Percentiles rank a stretch among this genome's conserved stretches.
phyloP scores from a whole-genome alignment of 2,888 invertebrate genomes.

The Diaperis boleti region DNA sequence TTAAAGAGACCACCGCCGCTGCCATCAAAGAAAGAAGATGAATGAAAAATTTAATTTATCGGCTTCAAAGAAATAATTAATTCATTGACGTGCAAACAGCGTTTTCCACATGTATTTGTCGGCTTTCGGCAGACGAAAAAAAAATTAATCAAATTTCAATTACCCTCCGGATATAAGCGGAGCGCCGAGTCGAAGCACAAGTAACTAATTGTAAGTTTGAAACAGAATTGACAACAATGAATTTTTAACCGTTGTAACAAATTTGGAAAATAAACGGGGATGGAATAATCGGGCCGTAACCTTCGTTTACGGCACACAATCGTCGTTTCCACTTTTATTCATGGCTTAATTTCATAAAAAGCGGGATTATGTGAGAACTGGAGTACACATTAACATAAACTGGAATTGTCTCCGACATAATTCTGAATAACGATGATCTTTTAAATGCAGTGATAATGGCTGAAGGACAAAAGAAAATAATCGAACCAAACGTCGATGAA shows the following conservation, averaged over 20 bases:
- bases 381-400: neutral
- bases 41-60: slow-evolving; percentile 15
- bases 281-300: slow-evolving; percentile 7
- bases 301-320: slow-evolving; percentile 11
- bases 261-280: slow-evolving; percentile 7
- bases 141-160: slow-evolving; percentile 7
- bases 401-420: neutral
- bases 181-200: too few species aligned
- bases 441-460: neutral
- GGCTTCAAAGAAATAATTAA: slow-evolving; percentile 17
- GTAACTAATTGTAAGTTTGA: too few species aligned
- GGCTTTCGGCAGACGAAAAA: slow-evolving; percentile 3
- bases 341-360: slow-evolving; percentile 5
- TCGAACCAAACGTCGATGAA: too few species aligned
- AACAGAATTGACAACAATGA: too few species aligned
- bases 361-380: slow-evolving; percentile 3
- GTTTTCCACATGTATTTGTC: neutral
- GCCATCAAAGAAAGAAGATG: slow-evolving; percentile 6
- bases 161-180: neutral
- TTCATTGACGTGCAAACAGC: neutral
- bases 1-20: neutral
- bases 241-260: slow-evolving; percentile 7
- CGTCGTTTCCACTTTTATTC: slow-evolving; percentile 13
- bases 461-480: too few species aligned
- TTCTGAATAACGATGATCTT: neutral